Base-by-base conservation (phyloP, 2,797 vertebrate genomes). In the Molossus molossus region DNA sequence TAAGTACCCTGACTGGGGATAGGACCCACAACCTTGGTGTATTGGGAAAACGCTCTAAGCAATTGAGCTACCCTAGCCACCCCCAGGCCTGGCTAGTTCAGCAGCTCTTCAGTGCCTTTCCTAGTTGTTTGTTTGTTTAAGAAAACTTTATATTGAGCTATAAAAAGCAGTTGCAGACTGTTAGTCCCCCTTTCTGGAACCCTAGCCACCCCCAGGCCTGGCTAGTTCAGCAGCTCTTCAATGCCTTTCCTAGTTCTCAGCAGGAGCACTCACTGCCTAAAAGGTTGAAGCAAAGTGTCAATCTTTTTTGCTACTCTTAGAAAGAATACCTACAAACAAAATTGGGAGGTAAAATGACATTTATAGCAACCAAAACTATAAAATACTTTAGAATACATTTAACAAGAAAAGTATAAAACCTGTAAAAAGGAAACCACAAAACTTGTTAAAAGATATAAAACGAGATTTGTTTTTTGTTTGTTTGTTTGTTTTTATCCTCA, bases 401-500 rank as follows among this genome's bases (percentile, higher is more conserved):
- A 90, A 53, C 15, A 53, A 40, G 72, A 85, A 72, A 79, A 72
- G 23, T n/a, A 69, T 20, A 57, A 80, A 48, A 14, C 48, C 48
- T 70, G 48, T 23, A 64, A 76, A 88, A 37, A 69, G 45, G 87
- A 92, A 95, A 75, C 70, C 62, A 83, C 60, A n/a, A 53, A 58
- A 82, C 15, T n/a, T 69, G 83, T 23, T 33, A 45, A 92, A 83
- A 88, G 25, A 33, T 55, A 18, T 64, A 84, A 77, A 76, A 76
- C 27, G 6, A 70, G 21, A 73, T 50, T 86, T 65, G 75, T 33
- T 33, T 33, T 33, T 33, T 33, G 2, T 33, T 33, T 33, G 33
- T 33, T 33, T 33, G 33, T 33, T 33, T 33, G 33, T 33, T 33
- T 33, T 33, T 33, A 33, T 33, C 33, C 33, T 33, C 33, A 33